Evolutionary conservation across 2,888 invertebrate species (phyloP), one percentile per base, ranked within the genome.

Genomic region (Brachyptera putata): DNA sequence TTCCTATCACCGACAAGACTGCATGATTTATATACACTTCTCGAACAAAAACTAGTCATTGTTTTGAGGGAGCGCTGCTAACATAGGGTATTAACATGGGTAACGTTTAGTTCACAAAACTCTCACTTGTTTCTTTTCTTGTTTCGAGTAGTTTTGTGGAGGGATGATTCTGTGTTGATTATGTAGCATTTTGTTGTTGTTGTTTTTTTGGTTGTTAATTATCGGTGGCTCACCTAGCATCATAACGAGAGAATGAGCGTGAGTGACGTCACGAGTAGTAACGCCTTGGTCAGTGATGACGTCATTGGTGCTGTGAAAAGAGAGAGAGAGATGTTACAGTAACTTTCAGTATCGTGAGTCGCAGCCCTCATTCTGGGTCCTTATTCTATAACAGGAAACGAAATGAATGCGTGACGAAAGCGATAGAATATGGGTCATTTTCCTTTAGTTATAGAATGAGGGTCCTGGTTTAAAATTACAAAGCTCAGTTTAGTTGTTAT

Each of bases 231-330:
- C 36, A 25, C 34, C 53, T 56, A 60, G 41, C 18, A 55, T 60
- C 59, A 56, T 36, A 55, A 60, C 26, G 55, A 26, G 24, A 21
- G n/a, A n/a, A n/a, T n/a, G n/a, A n/a, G n/a, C n/a, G n/a, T n/a
- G n/a, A 55, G 11, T 30, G 59, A 55, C 41, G 41, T 43, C 14
- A 55, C 50, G 22, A 60, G 14, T 30, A 55, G 30, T n/a, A 55
- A 55, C 16, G 55, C 30, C 2, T n/a, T 7, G 49, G 13, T 24
- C 26, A 50, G 30, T 18, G 49, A 26, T 50, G 49, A 50, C 30
- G 30, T 3, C 16, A 14, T 24, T 14, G 43, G 11, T 1, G 26
- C 49, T 50, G 49, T 2, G 30, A 50, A 25, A 50, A 50, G 30
- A 26, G 13, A 16, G 26, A 50, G 24, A 16, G 1, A 5, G 16